phyloP scores from a whole-genome alignment of 2,797 vertebrate species.

The Dryobates pubescens region DNA sequence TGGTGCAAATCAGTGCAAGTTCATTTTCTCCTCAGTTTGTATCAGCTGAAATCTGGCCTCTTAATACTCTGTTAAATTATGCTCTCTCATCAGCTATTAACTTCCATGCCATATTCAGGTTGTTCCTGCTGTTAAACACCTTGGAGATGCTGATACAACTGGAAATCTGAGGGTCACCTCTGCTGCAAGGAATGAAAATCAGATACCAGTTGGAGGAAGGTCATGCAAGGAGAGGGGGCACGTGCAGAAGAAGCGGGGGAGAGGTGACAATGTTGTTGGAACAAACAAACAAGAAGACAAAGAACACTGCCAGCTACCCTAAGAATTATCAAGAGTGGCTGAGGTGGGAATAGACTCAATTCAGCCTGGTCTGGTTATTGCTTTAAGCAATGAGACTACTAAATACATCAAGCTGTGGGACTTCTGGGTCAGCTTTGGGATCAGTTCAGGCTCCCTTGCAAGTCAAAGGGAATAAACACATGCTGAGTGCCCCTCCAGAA shows the following conservation, averaged over 20 bases:
- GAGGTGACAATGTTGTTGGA: not conserved
- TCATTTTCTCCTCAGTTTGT: not conserved
- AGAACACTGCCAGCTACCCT: not conserved
- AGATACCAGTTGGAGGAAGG: not conserved
- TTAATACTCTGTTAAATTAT: not conserved
- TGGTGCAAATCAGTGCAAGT: not conserved
- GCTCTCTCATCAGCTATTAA: conserved; percentile 35
- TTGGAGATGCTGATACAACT: not conserved
- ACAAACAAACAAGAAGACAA: not conserved
- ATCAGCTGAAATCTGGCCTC: conserved; percentile 2
- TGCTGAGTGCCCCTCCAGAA: not conserved
- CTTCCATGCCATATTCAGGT: not conserved
- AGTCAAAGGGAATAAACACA: accelerated
- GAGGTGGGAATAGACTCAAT: not conserved
- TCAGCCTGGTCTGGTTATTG: not conserved
- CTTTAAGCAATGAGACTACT: not conserved
- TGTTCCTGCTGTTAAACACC: conserved; percentile 21
- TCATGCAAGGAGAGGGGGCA: not conserved
- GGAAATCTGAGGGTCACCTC: not conserved
- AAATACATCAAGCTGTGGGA: not conserved
- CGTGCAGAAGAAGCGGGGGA: not conserved
- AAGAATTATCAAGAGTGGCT: not conserved
- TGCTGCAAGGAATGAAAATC: not conserved
- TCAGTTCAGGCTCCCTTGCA: not conserved
- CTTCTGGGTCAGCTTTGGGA: not conserved